These are phyloP conservation scores for Candoia aspera DNA, from an alignment of 2,113 vertebrate species.

Conservation along the genomic window DNA sequence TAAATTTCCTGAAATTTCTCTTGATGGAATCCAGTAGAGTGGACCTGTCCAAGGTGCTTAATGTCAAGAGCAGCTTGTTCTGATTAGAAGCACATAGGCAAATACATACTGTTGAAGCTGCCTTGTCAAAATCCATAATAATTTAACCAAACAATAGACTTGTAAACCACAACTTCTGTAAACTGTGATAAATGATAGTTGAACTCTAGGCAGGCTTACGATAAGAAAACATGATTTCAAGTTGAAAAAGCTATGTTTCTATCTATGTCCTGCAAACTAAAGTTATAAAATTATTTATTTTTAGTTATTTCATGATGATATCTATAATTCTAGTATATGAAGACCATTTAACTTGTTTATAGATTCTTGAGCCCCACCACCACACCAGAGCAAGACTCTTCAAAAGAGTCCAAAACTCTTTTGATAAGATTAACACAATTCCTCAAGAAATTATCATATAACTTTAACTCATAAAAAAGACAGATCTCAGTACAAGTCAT, in stretches of 20 bases:
- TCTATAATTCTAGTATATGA: not conserved
- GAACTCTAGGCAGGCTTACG: not conserved
- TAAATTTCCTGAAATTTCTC: not conserved
- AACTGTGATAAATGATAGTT: not conserved
- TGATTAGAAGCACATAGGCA: not conserved
- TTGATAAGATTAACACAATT: not conserved
- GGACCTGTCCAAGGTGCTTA: slow-evolving; percentile 2
- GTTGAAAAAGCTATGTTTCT: not conserved
- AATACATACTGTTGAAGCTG: not conserved
- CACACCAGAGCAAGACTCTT: not conserved
- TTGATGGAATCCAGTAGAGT: not conserved
- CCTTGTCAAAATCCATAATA: not conserved
- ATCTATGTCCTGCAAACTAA: not conserved
- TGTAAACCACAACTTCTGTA: not conserved
- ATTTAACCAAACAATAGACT: not conserved
- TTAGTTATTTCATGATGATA: not conserved
- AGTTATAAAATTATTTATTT: not conserved
- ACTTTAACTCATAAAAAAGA: not conserved
- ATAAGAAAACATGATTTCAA: not conserved
- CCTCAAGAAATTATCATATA: not conserved
- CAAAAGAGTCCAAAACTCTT: not conserved
- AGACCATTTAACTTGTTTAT: not conserved
- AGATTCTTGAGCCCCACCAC: not conserved
- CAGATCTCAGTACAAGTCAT: not conserved
- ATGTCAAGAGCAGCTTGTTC: not conserved